Conservation (phyloP, 2,888 invertebrate species). For the Pemphredon lugubris region DNA sequence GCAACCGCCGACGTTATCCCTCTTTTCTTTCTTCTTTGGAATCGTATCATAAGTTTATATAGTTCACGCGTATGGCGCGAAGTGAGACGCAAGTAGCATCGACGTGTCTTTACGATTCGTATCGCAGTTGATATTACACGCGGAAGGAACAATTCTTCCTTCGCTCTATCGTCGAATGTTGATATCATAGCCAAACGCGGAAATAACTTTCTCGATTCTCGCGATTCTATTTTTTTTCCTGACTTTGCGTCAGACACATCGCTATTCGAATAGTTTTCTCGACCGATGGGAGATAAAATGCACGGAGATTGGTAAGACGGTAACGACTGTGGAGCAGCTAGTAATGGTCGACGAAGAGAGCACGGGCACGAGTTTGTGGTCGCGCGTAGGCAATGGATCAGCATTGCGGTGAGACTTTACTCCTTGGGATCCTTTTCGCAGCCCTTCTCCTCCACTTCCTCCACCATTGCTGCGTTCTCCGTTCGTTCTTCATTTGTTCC, state of each 20-base stretch:
- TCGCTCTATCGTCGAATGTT: neutral
- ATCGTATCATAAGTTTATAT: too few species aligned
- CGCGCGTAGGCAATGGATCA: constrained; percentile 45
- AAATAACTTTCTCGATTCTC: neutral
- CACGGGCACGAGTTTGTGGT: constrained; percentile 61
- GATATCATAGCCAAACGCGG: too few species aligned
- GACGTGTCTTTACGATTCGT: too few species aligned
- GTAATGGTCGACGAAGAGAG: constrained; percentile 29
- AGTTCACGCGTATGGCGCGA: too few species aligned
- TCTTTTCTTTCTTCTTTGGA: neutral
- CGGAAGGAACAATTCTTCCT: neutral
- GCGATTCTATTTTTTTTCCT: neutral
- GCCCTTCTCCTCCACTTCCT: constrained; percentile 26
- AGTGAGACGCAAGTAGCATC: too few species aligned
- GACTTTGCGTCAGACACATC: neutral
- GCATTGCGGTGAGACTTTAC: constrained; percentile 25
- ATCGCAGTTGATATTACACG: neutral
- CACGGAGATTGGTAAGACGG: constrained; percentile 9
- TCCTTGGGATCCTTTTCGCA: constrained; percentile 37
- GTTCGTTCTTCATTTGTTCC: constrained; percentile 45
- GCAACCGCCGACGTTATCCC: neutral
- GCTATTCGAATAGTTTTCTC: neutral
- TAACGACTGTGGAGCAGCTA: constrained; percentile 19
- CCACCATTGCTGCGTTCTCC: neutral
- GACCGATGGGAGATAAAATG: neutral